Percentiles rank a stretch among this genome's conserved stretches.
These are phyloP conservation scores for Pinctada fucata DNA, from an alignment of 2,888 invertebrate genomes.

Conservation along the genomic window DNA sequence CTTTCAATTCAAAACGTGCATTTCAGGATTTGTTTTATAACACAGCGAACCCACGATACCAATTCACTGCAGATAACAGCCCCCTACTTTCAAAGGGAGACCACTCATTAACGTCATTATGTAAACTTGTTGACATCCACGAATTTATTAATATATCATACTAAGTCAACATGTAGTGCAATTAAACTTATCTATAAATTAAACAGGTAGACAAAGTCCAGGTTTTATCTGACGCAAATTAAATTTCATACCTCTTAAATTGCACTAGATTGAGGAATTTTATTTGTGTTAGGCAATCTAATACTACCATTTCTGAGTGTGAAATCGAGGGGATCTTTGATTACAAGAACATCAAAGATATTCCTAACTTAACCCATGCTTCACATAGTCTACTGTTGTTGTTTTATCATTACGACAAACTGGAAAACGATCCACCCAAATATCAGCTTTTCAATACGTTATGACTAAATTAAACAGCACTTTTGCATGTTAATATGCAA, in stretches of 20 bases:
- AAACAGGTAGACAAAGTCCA: constrained; percentile 17
- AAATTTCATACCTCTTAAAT: constrained; percentile 11
- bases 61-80: not conserved
- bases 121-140: constrained; percentile 2
- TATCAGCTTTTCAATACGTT: too few relatives aligned
- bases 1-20: too few relatives aligned
- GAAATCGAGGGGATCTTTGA: too few relatives aligned
- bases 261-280: not conserved
- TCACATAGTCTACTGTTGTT: too few relatives aligned
- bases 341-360: too few relatives aligned
- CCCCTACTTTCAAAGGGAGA: not conserved
- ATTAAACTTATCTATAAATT: constrained; percentile 14
- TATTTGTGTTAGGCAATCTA: not conserved
- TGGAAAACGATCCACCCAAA: too few relatives aligned
- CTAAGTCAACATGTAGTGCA: constrained; percentile 3
- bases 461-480: too few relatives aligned
- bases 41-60: not conserved
- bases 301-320: too few relatives aligned
- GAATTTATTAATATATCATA: constrained; percentile 11
- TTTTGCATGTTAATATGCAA: too few relatives aligned
- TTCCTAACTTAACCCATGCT: too few relatives aligned
- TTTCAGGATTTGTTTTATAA: too few relatives aligned
- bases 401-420: too few relatives aligned
- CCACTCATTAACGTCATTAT: constrained; percentile 2
- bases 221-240: constrained; percentile 1